phyloP scores from a whole-genome alignment of 2,888 invertebrate genomes.

The Acholoe squamosa region DNA sequence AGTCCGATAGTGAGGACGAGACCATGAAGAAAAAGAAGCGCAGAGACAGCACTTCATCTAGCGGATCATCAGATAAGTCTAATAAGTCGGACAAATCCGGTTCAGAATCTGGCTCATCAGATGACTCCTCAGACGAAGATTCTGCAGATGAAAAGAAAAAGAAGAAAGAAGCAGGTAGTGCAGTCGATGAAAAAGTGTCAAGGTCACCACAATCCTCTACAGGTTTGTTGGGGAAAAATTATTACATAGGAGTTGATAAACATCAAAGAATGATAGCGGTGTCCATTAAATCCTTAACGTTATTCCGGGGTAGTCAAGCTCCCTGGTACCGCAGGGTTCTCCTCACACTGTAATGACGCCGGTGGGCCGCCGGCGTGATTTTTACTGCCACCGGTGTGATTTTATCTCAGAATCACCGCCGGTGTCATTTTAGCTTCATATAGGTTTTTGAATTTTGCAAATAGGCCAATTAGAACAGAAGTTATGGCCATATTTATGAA shows the following conservation, averaged over 20 bases:
- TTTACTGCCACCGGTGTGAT: no score
- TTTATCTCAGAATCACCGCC: no score
- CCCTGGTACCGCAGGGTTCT: no score
- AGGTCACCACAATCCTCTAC: constrained; percentile 18
- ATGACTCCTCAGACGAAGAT: constrained; percentile 18
- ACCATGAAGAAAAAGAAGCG: not conserved
- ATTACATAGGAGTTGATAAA: not conserved
- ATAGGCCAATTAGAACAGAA: no score
- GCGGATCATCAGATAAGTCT: not conserved
- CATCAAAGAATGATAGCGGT: no score
- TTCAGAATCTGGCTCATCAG: constrained; percentile 39
- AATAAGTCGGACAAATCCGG: constrained; percentile 24
- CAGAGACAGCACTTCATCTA: constrained; percentile 6
- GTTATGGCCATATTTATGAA: no score
- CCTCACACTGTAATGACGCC: no score
- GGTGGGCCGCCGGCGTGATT: no score
- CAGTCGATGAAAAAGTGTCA: not conserved
- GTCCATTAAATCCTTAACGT: no score
- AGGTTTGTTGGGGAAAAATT: not conserved
- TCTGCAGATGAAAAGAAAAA: constrained; percentile 28
- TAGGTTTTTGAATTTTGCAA: no score
- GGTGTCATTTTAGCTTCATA: no score
- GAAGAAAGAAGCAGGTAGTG: not conserved
- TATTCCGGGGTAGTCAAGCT: no score
- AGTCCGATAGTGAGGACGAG: not conserved